Percentiles rank a stretch among this genome's conserved stretches.
Evolutionary conservation across 1,140 invertebrate species (phyloP).

Genomic region (Achroia grisella): DNA sequence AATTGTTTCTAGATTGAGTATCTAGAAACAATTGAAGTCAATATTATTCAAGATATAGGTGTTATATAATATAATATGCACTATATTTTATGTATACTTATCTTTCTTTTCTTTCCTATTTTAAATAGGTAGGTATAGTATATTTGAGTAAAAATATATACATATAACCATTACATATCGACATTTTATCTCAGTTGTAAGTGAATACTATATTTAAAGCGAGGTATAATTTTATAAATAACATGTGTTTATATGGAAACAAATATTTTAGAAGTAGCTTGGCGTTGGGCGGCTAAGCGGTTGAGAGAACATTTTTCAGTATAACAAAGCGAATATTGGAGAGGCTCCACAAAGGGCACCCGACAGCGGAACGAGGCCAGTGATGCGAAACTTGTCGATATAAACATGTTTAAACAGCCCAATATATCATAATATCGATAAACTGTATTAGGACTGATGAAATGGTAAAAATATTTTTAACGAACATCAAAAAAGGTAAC

Average conservation of each 20-base stretch:
- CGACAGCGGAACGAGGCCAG: conserved; percentile 31
- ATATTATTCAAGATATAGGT: no score
- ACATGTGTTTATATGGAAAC: conserved; percentile 51
- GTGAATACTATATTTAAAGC: no score
- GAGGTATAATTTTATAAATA: no score
- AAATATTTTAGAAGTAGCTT: conserved; percentile 53
- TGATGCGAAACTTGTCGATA: conserved; percentile 19
- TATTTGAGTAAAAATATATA: neutral
- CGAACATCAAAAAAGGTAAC: no score
- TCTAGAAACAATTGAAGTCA: no score
- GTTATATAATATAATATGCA: no score
- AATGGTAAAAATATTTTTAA: no score
- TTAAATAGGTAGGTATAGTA: neutral
- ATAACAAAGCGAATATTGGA: conserved; percentile 72
- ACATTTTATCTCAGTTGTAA: no score
- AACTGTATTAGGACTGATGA: no score
- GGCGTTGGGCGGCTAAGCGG: conserved; percentile 37
- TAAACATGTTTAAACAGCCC: conserved; percentile 14
- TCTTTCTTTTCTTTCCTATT: no score
- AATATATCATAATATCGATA: conserved; percentile 4
- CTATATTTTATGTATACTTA: no score
- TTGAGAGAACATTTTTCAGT: conserved; percentile 52
- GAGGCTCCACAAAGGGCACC: conserved; percentile 63
- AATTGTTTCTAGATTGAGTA: no score
- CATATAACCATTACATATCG: neutral